Base-by-base conservation (phyloP, 2,888 invertebrate species). In the Hypena proboscidalis region DNA sequence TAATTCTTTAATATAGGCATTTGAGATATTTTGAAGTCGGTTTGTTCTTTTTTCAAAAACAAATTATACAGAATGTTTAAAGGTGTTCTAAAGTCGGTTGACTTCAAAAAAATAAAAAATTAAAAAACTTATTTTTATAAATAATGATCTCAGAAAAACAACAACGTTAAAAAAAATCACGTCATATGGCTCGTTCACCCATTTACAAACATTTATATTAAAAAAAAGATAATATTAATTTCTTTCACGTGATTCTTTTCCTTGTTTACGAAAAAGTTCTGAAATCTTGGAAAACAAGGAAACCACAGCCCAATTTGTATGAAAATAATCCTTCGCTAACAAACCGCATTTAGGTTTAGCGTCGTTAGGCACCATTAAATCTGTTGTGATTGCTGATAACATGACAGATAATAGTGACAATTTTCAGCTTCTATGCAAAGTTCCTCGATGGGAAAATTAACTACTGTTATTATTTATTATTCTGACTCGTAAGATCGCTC, bases 251-350 rank as follows among this genome's bases (percentile, higher is more conserved):
- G 13, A 14, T 27, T 5, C 36, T 8, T 38, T 41, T 29, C 9
- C 22, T 27, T 11, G 32, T 36, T 14, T 25, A 22, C 13, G 20
- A 27, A 30, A 21, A 37, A 25, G 4, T 2, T 10, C 10, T 17
- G 11, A 22, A 40, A 23, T 54, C 34, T 39, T 13, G n/a, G n/a
- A n/a, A 13, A 38, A 51, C 32, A 22, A 8, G 17, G 10, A 36
- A 26, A 20, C 4, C 11, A 25, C 14, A 27, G 20, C n/a, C n/a
- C n/a, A 40, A 22, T 48, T 48, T 20, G 11, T 30, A 32, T 52
- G 36, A 51, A n/a, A 37, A 13, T 56, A 59, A 58, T 59, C 59
- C 59, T 30, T 27, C 3, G 20, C 29, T 48, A 51, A 58, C 59
- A 45, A 56, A 37, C 44, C 36, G 47, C 34, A 15, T 39, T 58